Percentiles rank a stretch among this genome's conserved stretches.
phyloP scores from a whole-genome alignment of 35 echinoderm and acorn worm species.

The Ophioderma brevispina region DNA sequence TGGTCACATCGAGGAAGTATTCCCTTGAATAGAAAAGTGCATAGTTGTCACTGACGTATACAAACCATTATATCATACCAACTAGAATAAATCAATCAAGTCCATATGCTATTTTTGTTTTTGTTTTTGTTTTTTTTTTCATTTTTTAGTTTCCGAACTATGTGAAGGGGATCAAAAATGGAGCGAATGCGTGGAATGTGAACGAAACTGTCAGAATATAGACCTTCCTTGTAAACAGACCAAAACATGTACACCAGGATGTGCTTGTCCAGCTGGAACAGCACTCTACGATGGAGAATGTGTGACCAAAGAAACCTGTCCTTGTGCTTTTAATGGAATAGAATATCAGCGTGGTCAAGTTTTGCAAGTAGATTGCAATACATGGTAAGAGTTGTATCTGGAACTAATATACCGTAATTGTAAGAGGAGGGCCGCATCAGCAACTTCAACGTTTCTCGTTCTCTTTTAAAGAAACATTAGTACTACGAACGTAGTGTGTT shows the following conservation, averaged over 20 bases:
- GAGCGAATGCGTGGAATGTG: conserved; percentile 8
- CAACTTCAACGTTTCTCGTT: too few relatives aligned
- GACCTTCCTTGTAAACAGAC: neutral
- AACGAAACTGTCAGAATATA: conserved; percentile 19
- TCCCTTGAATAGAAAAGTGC: too few relatives aligned
- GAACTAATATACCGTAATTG: too few relatives aligned
- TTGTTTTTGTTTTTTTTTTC: neutral
- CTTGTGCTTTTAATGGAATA: neutral
- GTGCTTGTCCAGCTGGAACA: conserved; percentile 27
- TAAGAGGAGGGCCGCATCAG: too few relatives aligned
- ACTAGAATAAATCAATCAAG: neutral
- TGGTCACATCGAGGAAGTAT: too few relatives aligned
- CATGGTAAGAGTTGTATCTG: neutral
- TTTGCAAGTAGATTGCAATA: neutral
- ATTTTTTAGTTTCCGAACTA: neutral
- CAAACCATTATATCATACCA: neutral
- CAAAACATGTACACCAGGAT: conserved; percentile 28
- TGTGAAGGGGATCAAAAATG: conserved; percentile 8
- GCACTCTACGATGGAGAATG: conserved; percentile 21
- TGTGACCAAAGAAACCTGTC: neutral
- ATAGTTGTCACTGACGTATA: too few relatives aligned
- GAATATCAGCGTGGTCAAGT: neutral
- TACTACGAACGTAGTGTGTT: too few relatives aligned
- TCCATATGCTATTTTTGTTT: neutral
- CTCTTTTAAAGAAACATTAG: too few relatives aligned